A percentile compares a stretch with the other conserved stretches of the same genome.
These are phyloP conservation scores for Aproaerema taeniolella DNA, from an alignment of 2,888 invertebrate species.

Conservation along the genomic window DNA sequence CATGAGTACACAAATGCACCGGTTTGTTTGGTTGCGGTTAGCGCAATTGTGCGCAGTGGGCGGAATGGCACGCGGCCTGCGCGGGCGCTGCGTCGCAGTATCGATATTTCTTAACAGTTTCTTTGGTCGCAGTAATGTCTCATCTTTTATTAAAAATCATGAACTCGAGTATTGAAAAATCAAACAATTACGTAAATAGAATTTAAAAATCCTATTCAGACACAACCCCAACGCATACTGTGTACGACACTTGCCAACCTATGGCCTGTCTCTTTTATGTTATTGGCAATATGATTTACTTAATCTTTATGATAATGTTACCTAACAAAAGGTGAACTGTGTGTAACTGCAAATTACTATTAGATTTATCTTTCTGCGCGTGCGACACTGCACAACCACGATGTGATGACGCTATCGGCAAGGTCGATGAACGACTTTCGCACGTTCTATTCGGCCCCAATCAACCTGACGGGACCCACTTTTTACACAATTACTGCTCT, in stretches of 20 bases:
- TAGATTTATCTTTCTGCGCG: no score
- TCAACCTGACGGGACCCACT: slow-evolving; percentile 32
- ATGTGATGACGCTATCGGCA: slow-evolving; percentile 47
- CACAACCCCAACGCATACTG: slow-evolving; percentile 1
- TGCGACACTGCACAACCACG: slow-evolving; percentile 16
- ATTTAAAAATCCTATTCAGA: no score
- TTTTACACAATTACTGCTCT: slow-evolving; percentile 33
- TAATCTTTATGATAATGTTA: no score
- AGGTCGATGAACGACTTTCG: slow-evolving; percentile 77
- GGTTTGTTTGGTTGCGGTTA: slow-evolving; percentile 18
- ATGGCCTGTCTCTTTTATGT: no score
- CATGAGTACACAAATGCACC: slow-evolving; percentile 7
- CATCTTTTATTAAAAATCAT: no score
- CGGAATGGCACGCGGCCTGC: slow-evolving; percentile 61
- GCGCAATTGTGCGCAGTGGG: slow-evolving; percentile 50
- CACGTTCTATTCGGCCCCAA: slow-evolving; percentile 51
- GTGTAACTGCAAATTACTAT: no score
- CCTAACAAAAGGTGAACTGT: no score
- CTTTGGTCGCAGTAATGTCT: background rate
- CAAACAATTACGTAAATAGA: no score
- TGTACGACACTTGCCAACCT: no score
- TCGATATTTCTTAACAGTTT: no score
- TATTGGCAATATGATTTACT: no score
- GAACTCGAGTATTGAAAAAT: no score
- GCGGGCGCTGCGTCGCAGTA: slow-evolving; percentile 38